These are phyloP conservation scores for Conus canariensis DNA, from an alignment of 2,888 invertebrate species.

Conservation along the genomic window DNA sequence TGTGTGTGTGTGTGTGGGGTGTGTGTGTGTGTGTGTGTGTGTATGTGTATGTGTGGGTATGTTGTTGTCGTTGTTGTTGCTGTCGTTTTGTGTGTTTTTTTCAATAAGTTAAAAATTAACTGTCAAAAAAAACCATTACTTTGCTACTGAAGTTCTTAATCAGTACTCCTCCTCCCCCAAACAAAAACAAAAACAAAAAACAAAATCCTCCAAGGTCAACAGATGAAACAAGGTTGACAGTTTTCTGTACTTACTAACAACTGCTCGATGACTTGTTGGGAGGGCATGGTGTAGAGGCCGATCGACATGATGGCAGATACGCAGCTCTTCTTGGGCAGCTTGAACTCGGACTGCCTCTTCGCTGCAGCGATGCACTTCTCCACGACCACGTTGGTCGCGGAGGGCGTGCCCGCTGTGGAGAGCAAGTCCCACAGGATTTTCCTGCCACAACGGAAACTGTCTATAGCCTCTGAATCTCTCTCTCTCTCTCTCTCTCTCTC, in stretches of 20 bases:
- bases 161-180: no score
- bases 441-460: constrained; percentile 54
- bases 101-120: no score
- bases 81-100: no score
- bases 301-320: background rate
- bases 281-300: constrained; percentile 19
- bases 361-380: constrained; percentile 47
- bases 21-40: no score
- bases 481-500: background rate
- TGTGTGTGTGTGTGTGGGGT: no score
- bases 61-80: no score
- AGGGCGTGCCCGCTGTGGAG: constrained; percentile 71
- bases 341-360: background rate
- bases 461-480: background rate
- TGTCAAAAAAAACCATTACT: no score
- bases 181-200: no score
- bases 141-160: no score
- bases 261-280: background rate
- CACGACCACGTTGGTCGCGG: constrained; percentile 54
- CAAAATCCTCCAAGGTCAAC: no score
- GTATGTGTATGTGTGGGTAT: no score
- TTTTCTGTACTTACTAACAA: background rate
- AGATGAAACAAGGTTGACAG: no score
- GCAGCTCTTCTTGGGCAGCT: background rate
- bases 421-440: constrained; percentile 70